phyloP scores from a whole-genome alignment of 1,140 invertebrate species.

The Drosophila parvula region DNA sequence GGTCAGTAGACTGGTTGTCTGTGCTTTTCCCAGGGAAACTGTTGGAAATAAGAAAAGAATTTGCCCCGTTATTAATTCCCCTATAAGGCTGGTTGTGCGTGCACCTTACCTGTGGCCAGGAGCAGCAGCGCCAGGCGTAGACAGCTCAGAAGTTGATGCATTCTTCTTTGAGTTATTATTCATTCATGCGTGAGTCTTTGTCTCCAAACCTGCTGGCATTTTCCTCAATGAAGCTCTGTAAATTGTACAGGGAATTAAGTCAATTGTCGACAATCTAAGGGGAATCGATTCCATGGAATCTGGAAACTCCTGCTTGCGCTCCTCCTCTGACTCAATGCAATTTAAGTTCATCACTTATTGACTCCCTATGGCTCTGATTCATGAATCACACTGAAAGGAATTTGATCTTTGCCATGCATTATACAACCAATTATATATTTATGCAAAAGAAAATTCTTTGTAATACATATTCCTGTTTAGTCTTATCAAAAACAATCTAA shows the following conservation, averaged over 20 bases:
- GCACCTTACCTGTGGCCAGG: slow-evolving; percentile 16
- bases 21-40: slow-evolving; percentile 45
- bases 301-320: slow-evolving; percentile 3
- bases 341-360: background rate
- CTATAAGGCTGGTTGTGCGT: background rate
- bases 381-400: background rate
- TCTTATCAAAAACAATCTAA: too few relatives aligned
- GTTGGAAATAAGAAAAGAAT: background rate
- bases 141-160: slow-evolving; percentile 11
- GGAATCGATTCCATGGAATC: slow-evolving; percentile 9
- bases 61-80: background rate
- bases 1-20: slow-evolving; percentile 30
- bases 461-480: background rate
- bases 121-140: slow-evolving; percentile 6
- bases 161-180: slow-evolving; percentile 15
- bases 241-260: slow-evolving; percentile 27
- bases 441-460: background rate
- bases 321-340: background rate
- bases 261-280: slow-evolving; percentile 41
- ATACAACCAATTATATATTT: background rate
- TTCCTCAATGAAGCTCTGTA: slow-evolving; percentile 18
- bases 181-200: slow-evolving; percentile 7
- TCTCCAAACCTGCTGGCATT: slow-evolving; percentile 13
- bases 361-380: background rate
- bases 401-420: background rate